Evolutionary conservation across 2,888 invertebrate species (phyloP).

Genomic region (Copidosoma aretas): DNA sequence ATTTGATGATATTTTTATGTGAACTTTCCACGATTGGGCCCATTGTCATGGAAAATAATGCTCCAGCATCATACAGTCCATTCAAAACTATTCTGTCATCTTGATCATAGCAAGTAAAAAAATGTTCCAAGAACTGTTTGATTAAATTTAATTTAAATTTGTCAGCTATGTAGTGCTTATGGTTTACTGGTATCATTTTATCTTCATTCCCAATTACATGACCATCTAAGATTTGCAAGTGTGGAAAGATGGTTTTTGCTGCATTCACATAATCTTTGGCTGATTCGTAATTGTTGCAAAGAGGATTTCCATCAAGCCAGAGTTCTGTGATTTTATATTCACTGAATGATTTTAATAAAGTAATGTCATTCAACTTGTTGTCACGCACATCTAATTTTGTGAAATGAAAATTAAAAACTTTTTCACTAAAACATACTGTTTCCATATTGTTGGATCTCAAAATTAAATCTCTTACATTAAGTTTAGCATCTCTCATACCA

Average conservation of each 20-base stretch:
- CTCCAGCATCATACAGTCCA: slow-evolving; percentile 56
- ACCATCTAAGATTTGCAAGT: slow-evolving; percentile 56
- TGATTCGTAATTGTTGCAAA: slow-evolving; percentile 50
- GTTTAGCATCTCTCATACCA: slow-evolving; percentile 43
- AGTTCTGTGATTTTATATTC: slow-evolving; percentile 57
- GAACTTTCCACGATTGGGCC: slow-evolving; percentile 50
- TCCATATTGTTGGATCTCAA: slow-evolving; percentile 52
- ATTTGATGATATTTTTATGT: slow-evolving; percentile 55
- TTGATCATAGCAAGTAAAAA: slow-evolving; percentile 58
- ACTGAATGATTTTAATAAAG: slow-evolving; percentile 51
- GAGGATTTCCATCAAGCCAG: slow-evolving; percentile 59
- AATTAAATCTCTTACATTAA: slow-evolving; percentile 55
- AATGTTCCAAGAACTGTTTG: slow-evolving; percentile 57
- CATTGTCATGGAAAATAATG: slow-evolving; percentile 58
- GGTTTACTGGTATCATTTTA: slow-evolving; percentile 48
- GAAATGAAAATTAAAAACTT: slow-evolving; percentile 53
- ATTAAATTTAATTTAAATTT: slow-evolving; percentile 49
- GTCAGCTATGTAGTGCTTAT: slow-evolving; percentile 51
- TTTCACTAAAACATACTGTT: slow-evolving; percentile 50
- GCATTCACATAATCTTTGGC: slow-evolving; percentile 54
- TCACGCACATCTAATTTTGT: slow-evolving; percentile 54
- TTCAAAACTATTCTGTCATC: slow-evolving; percentile 54
- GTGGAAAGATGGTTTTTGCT: slow-evolving; percentile 53
- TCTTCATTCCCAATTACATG: slow-evolving; percentile 52
- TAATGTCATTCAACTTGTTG: slow-evolving; percentile 53